Evolutionary conservation across 2,113 vertebrate genomes (phyloP), one percentile per base, ranked within the genome.

Genomic region (Ceratotherium simum): DNA sequence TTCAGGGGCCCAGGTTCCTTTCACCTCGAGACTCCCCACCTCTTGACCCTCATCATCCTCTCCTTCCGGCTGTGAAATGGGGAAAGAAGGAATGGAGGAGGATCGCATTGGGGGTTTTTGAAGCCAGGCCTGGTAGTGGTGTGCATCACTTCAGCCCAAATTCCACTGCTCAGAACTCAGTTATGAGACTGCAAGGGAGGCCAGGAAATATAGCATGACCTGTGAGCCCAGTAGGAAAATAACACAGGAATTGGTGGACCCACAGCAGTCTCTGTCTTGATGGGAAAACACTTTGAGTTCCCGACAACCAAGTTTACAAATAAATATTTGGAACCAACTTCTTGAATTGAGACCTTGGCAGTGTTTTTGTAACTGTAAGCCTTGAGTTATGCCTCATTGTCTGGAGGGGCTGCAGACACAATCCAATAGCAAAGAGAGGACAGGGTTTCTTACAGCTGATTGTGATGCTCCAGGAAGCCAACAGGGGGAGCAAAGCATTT

Each of bases 181-280:
- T 54, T n/a, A 31, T 1, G 0, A 3, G 36, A 65, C 54, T 13
- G 31, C 29, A 5, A 3, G 11, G 67, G 48, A 73, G 23, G 17
- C 5, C 0, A 13, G 6, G 72, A 69, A 81, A 46, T 0, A 8
- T 2, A 36, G 89, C 33, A 16, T 3, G 8, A 21, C 65, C 27
- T 29, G 1, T 9, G 33, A 46, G 64, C n/a, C 33, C 42, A 42
- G 39, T 1, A 36, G 36, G 54, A 65, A 81, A 72, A 46, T 3
- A 48, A 23, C 65, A 36, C 10, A 18, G 69, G 67, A 54, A n/a
- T 27, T 79, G 29, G 27, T 23, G 36, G 27, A 54, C 54, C n/a
- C 20, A 5, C 8, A n/a, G 69, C 62, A 60, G n/a, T 23, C 27
- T 82, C 17, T 29, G 20, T 64, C 33, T n/a, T 36, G 14, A 16